These are phyloP conservation scores for Heterodera schachtii DNA, from an alignment of 1,140 invertebrate species.

Conservation along the genomic window DNA sequence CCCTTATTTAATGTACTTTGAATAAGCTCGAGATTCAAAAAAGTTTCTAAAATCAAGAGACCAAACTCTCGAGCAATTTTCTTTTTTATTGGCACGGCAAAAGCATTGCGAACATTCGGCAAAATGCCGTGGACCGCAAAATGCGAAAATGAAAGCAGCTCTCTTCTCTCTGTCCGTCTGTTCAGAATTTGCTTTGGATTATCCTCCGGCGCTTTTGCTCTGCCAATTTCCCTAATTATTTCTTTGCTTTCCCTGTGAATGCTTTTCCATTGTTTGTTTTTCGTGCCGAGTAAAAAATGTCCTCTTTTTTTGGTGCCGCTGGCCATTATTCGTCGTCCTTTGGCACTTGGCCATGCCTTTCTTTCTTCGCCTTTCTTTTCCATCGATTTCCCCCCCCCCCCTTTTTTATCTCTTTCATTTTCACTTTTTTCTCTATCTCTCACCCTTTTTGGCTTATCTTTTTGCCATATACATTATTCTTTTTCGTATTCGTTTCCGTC, in stretches of 20 bases:
- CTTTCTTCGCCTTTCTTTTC: no score
- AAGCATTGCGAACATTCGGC: no score
- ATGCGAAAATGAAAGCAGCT: no score
- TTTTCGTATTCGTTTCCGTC: constrained; percentile 11
- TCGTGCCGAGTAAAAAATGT: background rate
- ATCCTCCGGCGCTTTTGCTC: background rate
- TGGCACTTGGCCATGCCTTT: background rate
- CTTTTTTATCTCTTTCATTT: no score
- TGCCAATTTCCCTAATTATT: background rate
- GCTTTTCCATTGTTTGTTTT: background rate
- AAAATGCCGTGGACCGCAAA: no score
- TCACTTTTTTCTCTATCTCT: background rate
- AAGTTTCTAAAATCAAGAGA: no score
- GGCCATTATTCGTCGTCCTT: background rate
- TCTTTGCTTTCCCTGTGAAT: background rate
- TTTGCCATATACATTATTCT: background rate
- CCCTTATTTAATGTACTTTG: no score
- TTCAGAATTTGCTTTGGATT: background rate
- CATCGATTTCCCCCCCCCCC: background rate
- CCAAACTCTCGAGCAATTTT: no score
- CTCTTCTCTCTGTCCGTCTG: no score
- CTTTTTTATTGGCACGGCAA: no score
- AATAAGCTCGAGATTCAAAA: no score
- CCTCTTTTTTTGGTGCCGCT: background rate
- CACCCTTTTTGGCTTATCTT: background rate